Evolutionary conservation across 2,113 vertebrate species (phyloP).

Genomic region (Hystrix cristata): DNA sequence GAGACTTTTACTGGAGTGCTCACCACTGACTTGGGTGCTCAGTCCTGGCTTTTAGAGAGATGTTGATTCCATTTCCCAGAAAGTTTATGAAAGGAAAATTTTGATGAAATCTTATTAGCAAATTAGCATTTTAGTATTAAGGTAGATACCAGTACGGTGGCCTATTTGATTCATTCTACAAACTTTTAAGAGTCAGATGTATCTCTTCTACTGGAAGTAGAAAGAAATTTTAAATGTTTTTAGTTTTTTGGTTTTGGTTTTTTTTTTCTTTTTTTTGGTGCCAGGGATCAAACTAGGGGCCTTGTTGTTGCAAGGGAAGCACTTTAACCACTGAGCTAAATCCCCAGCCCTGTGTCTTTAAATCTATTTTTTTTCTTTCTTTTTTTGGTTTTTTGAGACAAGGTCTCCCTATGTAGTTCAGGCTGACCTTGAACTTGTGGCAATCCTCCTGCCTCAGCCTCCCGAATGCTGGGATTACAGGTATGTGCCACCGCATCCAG

Average conservation of each 20-base stretch:
- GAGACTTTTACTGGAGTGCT: too few relatives aligned
- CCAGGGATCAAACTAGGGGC: too few relatives aligned
- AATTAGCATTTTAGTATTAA: neutral
- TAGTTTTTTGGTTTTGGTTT: neutral
- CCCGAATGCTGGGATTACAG: neutral
- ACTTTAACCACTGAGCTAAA: too few relatives aligned
- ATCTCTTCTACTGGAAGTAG: neutral
- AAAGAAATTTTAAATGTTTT: neutral
- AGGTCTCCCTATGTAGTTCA: neutral
- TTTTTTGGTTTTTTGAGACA: neutral
- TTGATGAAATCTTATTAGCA: neutral
- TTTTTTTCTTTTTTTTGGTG: too few relatives aligned
- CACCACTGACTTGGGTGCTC: neutral
- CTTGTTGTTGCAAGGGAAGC: too few relatives aligned
- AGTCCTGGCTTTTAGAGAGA: neutral
- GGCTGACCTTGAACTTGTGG: neutral
- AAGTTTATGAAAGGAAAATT: neutral
- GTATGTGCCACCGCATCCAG: neutral
- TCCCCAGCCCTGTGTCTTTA: too few relatives aligned
- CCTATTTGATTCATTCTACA: neutral
- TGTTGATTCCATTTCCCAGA: neutral
- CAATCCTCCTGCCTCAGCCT: too few relatives aligned
- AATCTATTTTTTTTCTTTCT: too few relatives aligned
- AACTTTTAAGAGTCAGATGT: neutral
- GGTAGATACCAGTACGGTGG: neutral